A percentile compares a stretch with the other conserved stretches of the same genome.
phyloP scores from a whole-genome alignment of 2,113 vertebrate species.

The Gobius niger region DNA sequence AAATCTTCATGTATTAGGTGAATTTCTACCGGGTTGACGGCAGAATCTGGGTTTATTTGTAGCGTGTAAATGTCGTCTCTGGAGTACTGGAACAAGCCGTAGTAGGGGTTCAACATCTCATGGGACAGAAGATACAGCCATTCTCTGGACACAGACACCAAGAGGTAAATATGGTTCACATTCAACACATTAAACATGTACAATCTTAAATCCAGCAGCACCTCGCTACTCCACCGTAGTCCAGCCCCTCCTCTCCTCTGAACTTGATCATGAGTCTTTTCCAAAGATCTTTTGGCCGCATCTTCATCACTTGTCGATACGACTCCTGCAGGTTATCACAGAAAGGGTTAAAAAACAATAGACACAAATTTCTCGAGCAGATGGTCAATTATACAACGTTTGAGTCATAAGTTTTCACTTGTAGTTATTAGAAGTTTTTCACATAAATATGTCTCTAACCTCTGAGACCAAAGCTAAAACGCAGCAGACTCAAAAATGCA shows the following conservation, averaged over 20 bases:
- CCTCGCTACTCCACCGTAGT: slow-evolving; percentile 98
- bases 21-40: slow-evolving; percentile 89
- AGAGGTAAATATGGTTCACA: slow-evolving; percentile 1
- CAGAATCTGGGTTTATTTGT: slow-evolving; percentile 97
- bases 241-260: slow-evolving; percentile 95
- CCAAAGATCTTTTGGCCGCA: slow-evolving; percentile 98
- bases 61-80: slow-evolving; percentile 97
- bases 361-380: background rate
- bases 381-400: too few species aligned
- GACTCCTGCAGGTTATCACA: slow-evolving; percentile 83
- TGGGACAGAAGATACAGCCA: slow-evolving; percentile 97
- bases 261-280: slow-evolving; percentile 99
- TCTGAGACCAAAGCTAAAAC: background rate
- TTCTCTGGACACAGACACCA: slow-evolving; percentile 78
- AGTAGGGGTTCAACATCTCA: slow-evolving; percentile 98
- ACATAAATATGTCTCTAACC: background rate
- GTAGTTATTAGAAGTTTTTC: background rate
- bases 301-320: slow-evolving; percentile 99
- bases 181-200: background rate
- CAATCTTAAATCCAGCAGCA: slow-evolving; percentile 43
- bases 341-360: background rate
- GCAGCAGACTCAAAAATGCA: background rate
- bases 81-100: slow-evolving; percentile 98
- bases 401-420: background rate
- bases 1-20: background rate